phyloP scores from a whole-genome alignment of 2,888 invertebrate species.

The Lepeophtheirus nordmannii region DNA sequence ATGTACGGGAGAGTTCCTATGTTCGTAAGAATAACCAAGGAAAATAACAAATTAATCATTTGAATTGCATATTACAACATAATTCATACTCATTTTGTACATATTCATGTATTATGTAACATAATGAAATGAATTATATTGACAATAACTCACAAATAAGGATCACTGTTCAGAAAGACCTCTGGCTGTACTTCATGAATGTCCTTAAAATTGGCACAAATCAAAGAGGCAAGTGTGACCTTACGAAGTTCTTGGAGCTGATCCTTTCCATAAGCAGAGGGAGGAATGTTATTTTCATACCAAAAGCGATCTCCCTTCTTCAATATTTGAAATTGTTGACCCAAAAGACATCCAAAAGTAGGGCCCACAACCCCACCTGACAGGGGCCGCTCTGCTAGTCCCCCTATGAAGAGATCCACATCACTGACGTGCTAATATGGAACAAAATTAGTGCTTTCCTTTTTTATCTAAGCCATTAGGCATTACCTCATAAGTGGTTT shows the following conservation, averaged over 20 bases:
- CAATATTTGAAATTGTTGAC: conserved; percentile 34
- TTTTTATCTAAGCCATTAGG: not conserved
- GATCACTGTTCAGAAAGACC: conserved; percentile 28
- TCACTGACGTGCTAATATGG: conserved; percentile 45
- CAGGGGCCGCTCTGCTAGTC: conserved; percentile 49
- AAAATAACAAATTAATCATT: too few relatives aligned
- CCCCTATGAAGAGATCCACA: conserved; percentile 68
- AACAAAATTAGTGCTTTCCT: not conserved
- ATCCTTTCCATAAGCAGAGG: conserved; percentile 31
- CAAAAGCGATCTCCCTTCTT: conserved; percentile 36
- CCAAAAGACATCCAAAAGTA: conserved; percentile 36
- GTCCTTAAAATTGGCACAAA: conserved; percentile 29
- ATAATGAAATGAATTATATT: not conserved
- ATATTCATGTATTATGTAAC: too few relatives aligned
- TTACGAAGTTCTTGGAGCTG: conserved; percentile 30
- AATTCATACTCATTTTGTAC: too few relatives aligned
- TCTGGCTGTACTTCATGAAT: conserved; percentile 27
- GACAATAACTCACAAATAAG: conserved; percentile 41
- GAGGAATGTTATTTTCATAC: conserved; percentile 36
- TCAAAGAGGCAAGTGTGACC: conserved; percentile 28
- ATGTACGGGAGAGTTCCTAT: conserved; percentile 19
- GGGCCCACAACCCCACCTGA: conserved; percentile 36
- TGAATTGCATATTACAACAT: too few relatives aligned
- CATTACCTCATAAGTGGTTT: conserved; percentile 49
- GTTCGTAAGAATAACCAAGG: not conserved